Evolutionary conservation across 2,797 vertebrate species (phyloP).

Genomic region (Echiichthys vipera): DNA sequence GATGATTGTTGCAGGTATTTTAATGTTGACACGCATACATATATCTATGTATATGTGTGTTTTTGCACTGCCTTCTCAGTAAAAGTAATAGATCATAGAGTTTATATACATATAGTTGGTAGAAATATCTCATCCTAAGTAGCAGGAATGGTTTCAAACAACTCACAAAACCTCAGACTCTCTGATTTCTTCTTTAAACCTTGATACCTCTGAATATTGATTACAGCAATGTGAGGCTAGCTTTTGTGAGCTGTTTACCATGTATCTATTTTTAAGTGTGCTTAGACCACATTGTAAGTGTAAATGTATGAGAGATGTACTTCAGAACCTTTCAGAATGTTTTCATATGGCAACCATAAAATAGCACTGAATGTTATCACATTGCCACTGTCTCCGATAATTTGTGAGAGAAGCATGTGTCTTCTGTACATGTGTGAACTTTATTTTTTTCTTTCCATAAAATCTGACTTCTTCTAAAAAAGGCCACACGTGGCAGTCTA

Average conservation of each 20-base stretch:
- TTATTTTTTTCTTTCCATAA: slow-evolving; percentile 63
- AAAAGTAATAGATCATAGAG: slow-evolving; percentile 68
- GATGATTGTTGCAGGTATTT: slow-evolving; percentile 90
- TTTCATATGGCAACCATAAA: slow-evolving; percentile 75
- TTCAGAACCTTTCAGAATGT: slow-evolving; percentile 66
- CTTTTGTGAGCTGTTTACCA: slow-evolving; percentile 81
- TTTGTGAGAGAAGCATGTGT: slow-evolving; percentile 71
- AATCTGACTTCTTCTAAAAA: slow-evolving; percentile 65
- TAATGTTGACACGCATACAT: slow-evolving; percentile 90
- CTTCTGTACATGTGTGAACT: slow-evolving; percentile 70
- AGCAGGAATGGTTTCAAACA: slow-evolving; percentile 70
- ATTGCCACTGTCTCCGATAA: slow-evolving; percentile 78
- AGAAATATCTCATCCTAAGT: slow-evolving; percentile 60
- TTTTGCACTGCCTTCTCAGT: slow-evolving; percentile 91
- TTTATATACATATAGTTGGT: slow-evolving; percentile 58
- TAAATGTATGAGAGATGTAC: slow-evolving; percentile 73
- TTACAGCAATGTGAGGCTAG: slow-evolving; percentile 58
- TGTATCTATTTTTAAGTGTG: slow-evolving; percentile 74
- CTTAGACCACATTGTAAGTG: slow-evolving; percentile 73
- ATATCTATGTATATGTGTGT: slow-evolving; percentile 91
- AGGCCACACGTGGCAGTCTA: slow-evolving; percentile 73
- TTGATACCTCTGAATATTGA: slow-evolving; percentile 36
- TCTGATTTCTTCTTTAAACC: slow-evolving; percentile 34
- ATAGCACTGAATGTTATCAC: slow-evolving; percentile 73
- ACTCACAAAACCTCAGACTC: slow-evolving; percentile 76